These are phyloP conservation scores for Tipula confusa DNA, from an alignment of 2,888 invertebrate species.

Conservation along the genomic window DNA sequence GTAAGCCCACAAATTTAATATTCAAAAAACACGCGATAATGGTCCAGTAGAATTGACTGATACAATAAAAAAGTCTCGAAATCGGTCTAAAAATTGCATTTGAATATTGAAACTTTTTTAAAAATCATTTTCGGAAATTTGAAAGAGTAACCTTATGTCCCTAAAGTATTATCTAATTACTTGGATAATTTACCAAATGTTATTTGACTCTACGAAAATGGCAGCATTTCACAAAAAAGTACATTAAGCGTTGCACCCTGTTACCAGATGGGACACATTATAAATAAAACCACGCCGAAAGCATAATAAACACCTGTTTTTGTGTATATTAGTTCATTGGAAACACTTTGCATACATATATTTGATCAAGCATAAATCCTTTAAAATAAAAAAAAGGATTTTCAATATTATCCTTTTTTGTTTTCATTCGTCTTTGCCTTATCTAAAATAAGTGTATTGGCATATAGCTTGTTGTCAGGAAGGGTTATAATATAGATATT, in stretches of 20 bases:
- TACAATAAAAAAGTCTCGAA: too few species aligned
- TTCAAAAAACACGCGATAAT: too few species aligned
- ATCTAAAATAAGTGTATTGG: slow-evolving; percentile 3
- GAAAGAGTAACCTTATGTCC: too few species aligned
- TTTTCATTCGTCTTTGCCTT: neutral
- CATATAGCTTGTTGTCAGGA: slow-evolving; percentile 16
- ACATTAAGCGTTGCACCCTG: neutral
- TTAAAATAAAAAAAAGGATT: neutral
- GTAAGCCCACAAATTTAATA: too few species aligned
- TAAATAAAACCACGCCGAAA: neutral
- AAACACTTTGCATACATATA: neutral
- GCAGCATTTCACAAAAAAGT: too few species aligned
- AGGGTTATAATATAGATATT: slow-evolving; percentile 15
- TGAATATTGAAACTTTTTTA: too few species aligned
- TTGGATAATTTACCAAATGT: too few species aligned
- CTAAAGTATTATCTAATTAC: too few species aligned
- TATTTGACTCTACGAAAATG: too few species aligned
- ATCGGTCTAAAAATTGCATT: too few species aligned
- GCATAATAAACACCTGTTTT: slow-evolving; percentile 20
- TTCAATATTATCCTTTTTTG: slow-evolving; percentile 5
- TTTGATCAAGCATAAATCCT: neutral
- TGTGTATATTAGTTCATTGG: neutral
- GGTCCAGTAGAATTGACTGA: too few species aligned
- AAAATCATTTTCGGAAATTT: too few species aligned
- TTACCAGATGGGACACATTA: neutral